Percentiles rank a stretch among this genome's conserved stretches.
Conservation (phyloP, 2,888 invertebrate species). For the Rotaria magnacalcarata region DNA sequence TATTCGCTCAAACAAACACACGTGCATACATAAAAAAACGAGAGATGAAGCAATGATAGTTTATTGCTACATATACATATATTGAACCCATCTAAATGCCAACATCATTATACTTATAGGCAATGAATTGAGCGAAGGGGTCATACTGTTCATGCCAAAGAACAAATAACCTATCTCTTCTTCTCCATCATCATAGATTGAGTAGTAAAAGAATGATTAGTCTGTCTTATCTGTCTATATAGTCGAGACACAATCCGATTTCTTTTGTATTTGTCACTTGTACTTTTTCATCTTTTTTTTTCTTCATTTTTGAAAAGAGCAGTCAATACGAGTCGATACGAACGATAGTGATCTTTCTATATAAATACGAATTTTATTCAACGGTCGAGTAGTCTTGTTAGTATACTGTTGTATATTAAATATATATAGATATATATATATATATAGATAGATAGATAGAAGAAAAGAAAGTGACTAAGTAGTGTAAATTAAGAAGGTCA, state of each 20-base stretch:
- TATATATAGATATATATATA: not conserved
- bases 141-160: conserved; percentile 7
- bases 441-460: not conserved
- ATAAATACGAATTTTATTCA: not conserved
- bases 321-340: not conserved
- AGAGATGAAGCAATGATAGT: not conserved
- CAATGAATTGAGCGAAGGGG: not conserved
- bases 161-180: not conserved
- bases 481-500: conserved; percentile 13
- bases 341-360: not conserved
- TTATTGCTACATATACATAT: not conserved
- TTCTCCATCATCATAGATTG: conserved; percentile 1
- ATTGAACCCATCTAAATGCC: conserved; percentile 18
- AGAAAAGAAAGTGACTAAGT: not conserved
- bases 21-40: not conserved
- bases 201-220: conserved; percentile 5
- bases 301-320: not conserved
- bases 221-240: not conserved
- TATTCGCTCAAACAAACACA: conserved; percentile 10
- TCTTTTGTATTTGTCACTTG: not conserved
- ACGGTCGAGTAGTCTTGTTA: not conserved
- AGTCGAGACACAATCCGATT: conserved; percentile 18
- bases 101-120: conserved; percentile 9
- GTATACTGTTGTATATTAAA: not conserved
- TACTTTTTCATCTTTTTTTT: not conserved